Base-by-base conservation (phyloP, 2,888 invertebrate genomes). In the Sthenelais limicola region DNA sequence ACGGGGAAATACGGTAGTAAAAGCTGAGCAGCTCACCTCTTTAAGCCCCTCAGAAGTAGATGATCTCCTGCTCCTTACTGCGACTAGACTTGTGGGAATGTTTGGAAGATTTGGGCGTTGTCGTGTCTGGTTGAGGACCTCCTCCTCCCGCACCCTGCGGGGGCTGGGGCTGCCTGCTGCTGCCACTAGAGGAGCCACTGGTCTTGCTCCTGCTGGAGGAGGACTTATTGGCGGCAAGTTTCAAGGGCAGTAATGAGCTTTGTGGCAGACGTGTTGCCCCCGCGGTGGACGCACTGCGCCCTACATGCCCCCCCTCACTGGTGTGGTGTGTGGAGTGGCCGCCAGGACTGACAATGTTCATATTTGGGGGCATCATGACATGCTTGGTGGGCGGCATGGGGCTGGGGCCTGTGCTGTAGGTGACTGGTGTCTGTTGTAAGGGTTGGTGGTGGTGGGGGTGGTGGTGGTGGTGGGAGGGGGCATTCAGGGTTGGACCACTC, bases 211-310 rank as follows among this genome's bases (percentile, higher is more conserved):
- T 54, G 3, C 26, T 18, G 26, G 35, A 38, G 38, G 15, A 26
- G 52, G 52, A 52, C n/a, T n/a, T n/a, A 3, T 5, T 5, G 38
- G 49, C 51, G 24, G 70, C 70, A 3, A 70, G 56, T 43, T 70
- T 70, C 70, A 70, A 54, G 24, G 70, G 70, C 26, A 70, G 54
- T 35, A 70, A n/a, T n/a, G n/a, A n/a, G n/a, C n/a, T n/a, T n/a
- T n/a, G n/a, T n/a, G n/a, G n/a, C n/a, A n/a, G n/a, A n/a, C n/a
- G n/a, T n/a, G n/a, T n/a, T n/a, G n/a, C n/a, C n/a, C n/a, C n/a
- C n/a, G n/a, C n/a, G n/a, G n/a, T n/a, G n/a, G n/a, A n/a, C n/a
- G n/a, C n/a, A n/a, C n/a, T n/a, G n/a, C n/a, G n/a, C n/a, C n/a
- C n/a, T n/a, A n/a, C n/a, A n/a, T n/a, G n/a, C n/a, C n/a, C n/a